Base-by-base conservation (phyloP, 2,113 vertebrate species). In the Pampusana beccarii region DNA sequence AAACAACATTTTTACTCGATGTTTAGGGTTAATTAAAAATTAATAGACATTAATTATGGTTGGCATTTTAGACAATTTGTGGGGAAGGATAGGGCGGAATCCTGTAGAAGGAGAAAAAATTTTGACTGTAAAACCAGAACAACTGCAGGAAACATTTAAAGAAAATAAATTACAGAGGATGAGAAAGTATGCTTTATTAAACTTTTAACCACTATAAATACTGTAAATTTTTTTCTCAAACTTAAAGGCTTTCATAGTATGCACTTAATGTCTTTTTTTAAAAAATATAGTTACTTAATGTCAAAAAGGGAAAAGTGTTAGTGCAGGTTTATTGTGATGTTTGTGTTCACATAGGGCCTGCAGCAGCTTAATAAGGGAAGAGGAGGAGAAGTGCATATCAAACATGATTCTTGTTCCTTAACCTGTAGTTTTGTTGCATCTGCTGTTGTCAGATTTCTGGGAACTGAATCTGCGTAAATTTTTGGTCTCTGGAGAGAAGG, bases 11-110 rank as follows among this genome's bases (percentile, higher is more conserved):
- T 95, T 94, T 90, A 70, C 24, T 44, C 2, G 1, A 50, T 95
- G 84, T 90, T 97, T 95, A 94, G 80, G 53, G 58, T 77, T 94
- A 94, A 96, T 97, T 96, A 96, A 95, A 95, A 95, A 70, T 88
- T 70, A 95, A 94, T 96, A 93, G 36, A 21, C 75, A 25, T 92
- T 94, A 88, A 95, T 96, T 95, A 94, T 88, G 66, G 83, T 87
- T 85, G 70, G 24, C 42, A 36, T 95, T 95, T 95, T 64, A 66
- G 44, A 36, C 95, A 81, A 67, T 91, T 92, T 93, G 91, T 79
- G 86, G 92, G 71, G 33, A 97, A 71, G 93, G 73, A 67, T 79
- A 64, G 44, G 38, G 40, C 93, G 42, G 57, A 91, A 75, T 78
- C 11, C 16, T 60, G 29, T 46, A 61, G 72, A 78, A 77, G 73